These are phyloP conservation scores for Listronotus oregonensis DNA, from an alignment of 1,140 invertebrate species.

Conservation along the genomic window DNA sequence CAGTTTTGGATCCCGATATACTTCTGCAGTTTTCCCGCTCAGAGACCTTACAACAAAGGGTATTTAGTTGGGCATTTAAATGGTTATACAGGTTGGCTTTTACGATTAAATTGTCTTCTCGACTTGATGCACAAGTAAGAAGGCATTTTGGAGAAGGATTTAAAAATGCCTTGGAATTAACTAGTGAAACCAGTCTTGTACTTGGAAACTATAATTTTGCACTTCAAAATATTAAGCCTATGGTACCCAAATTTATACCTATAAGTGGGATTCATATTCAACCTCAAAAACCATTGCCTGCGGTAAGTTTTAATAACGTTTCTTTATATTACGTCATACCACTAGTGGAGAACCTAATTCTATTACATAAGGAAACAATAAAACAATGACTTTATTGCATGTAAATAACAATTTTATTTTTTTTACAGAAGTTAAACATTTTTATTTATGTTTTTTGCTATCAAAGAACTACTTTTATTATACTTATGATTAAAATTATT, in stretches of 20 bases:
- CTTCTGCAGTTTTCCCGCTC: slow-evolving; percentile 13
- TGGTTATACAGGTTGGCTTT: not conserved
- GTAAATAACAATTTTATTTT: too few species aligned
- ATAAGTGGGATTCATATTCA: slow-evolving; percentile 60
- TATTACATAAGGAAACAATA: too few species aligned
- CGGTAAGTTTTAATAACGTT: too few species aligned
- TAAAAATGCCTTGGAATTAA: slow-evolving; percentile 24
- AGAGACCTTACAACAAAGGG: slow-evolving; percentile 28
- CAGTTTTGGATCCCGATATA: slow-evolving; percentile 35
- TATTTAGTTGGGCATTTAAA: slow-evolving; percentile 22
- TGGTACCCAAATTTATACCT: slow-evolving; percentile 57
- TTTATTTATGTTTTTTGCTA: too few species aligned
- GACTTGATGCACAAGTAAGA: slow-evolving; percentile 6
- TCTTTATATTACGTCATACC: too few species aligned
- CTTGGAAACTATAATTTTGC: slow-evolving; percentile 59
- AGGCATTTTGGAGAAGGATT: slow-evolving; percentile 28
- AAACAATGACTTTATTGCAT: too few species aligned
- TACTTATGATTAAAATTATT: too few species aligned
- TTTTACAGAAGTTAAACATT: too few species aligned
- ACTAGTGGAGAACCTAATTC: too few species aligned
- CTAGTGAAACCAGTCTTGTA: slow-evolving; percentile 58
- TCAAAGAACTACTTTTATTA: too few species aligned
- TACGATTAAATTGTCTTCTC: not conserved
- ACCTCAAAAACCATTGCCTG: slow-evolving; percentile 50
- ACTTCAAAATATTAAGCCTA: slow-evolving; percentile 55